Base-by-base conservation (phyloP, 2,888 invertebrate species). In the Tetragonisca angustula region DNA sequence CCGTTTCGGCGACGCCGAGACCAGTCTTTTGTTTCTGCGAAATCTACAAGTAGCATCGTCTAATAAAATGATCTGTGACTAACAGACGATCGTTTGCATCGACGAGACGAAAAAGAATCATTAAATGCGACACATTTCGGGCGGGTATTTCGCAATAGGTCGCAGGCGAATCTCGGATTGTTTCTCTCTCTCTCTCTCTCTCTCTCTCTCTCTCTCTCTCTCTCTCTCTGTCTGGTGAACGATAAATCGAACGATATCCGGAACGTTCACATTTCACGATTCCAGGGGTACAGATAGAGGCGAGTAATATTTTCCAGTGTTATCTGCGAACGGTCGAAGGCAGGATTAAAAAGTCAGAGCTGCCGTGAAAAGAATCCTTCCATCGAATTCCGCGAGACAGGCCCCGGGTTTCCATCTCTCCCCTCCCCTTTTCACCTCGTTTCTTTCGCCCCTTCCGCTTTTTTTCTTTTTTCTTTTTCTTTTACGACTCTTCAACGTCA, bases 401-500 rank as follows among this genome's bases (percentile, higher is more conserved):
- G 64, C 43, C 72, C 43, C 68, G 67, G 76, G 49, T 81, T 67
- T 68, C 62, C 59, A 43, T 43, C 17, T n/a, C 4, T 11, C 13
- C 13, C 0, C 19, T 17, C 21, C 19, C 32, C 32, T 32, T 32
- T 64, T 64, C 27, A 13, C 21, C 56, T 59, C 56, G n/a, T 15
- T n/a, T n/a, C 21, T 19, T 62, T 21, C 6, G 19, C 19, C 15
- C 9, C 43, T 43, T 43, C 4, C 52, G 17, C 21, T 15, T 27
- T 74, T 72, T 71, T 75, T 81, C 67, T 62, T 65, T 52, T n/a
- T 65, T 21, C 52, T n/a, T 49, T 79, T 75, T 80, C 81, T 82
- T 83, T 83, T 79, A 70, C 86, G 78, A 87, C 88, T 87, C 84
- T 80, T 89, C 89, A 87, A 89, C 87, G 89, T 89, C 87, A 87